Evolutionary conservation across 2,888 invertebrate species (phyloP), one percentile per base, ranked within the genome.

Genomic region (Brassicogethes aeneus): DNA sequence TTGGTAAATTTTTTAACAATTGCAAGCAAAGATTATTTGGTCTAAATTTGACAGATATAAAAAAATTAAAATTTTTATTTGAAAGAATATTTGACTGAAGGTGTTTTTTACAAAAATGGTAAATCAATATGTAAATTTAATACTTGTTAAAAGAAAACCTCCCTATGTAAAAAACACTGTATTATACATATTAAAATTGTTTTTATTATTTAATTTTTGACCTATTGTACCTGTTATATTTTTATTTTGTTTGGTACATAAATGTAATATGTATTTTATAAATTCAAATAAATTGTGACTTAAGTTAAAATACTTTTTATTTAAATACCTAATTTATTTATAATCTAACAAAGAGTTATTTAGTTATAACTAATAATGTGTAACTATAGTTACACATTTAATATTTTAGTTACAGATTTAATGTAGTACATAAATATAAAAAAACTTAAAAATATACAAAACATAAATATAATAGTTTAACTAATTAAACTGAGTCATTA

Each of bases 401-500:
- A n/a, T n/a, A 23, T 23, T 23, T 7, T 7, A 23, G 5, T 23
- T 23, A 7, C 5, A 7, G 5, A 23, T 7, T 23, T 5, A 44
- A 47, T 33, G 36, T 37, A 36, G 12, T 35, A 29, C 30, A 36
- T 15, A 39, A 23, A 40, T 39, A 32, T 23, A 7, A 23, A 5
- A 23, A 7, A 7, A 23, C 23, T 7, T 5, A 7, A 23, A 23
- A 23, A 23, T 23, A 7, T 23, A 23, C 5, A 39, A 15, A 36
- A 13, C 17, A 42, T 15, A 36, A 39, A 15, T 15, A 33, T n/a
- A 37, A 8, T 16, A 33, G 15, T n/a, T 39, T 39, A 17, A n/a
- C 17, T 14, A 23, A 33, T 31, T n/a, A 38, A 35, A 16, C 17
- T 7, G 35, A 45, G 10, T 35, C 36, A 45, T 40, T 41, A 7